A percentile compares a stretch with the other conserved stretches of the same genome.
These are phyloP conservation scores for Carettochelys insculpta DNA, from an alignment of 2,113 vertebrate species.

Conservation along the genomic window DNA sequence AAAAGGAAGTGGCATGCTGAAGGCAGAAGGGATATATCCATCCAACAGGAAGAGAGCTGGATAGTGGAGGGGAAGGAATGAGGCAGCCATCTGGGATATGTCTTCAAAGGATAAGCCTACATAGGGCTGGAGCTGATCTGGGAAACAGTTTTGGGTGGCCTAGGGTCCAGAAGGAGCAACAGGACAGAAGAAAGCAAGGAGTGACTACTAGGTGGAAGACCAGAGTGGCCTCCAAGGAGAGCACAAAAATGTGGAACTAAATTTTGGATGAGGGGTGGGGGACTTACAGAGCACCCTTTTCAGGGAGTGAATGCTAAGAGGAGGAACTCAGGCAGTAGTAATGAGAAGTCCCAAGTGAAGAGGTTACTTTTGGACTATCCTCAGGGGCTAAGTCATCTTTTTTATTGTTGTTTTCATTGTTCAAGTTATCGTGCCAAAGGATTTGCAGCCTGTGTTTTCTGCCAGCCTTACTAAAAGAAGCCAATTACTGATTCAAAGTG, in stretches of 20 bases:
- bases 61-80: neutral
- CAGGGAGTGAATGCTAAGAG: neutral
- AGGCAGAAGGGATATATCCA: rapidly evolving
- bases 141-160: neutral
- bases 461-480: neutral
- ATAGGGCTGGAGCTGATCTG: neutral
- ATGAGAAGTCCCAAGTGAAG: neutral
- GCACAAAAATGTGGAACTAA: neutral
- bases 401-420: neutral
- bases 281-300: neutral
- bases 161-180: neutral
- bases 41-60: neutral
- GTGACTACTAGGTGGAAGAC: neutral
- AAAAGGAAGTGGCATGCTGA: neutral
- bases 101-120: neutral
- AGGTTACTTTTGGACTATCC: neutral
- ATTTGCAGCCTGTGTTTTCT: neutral
- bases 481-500: neutral
- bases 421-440: neutral
- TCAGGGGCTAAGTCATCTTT: neutral
- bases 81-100: rapidly evolving
- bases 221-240: neutral
- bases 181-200: neutral
- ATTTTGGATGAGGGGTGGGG: neutral
- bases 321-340: neutral